Percentiles rank a stretch among this genome's conserved stretches.
Conservation (phyloP, 2,888 invertebrate species). For the Amaurobius ferox region DNA sequence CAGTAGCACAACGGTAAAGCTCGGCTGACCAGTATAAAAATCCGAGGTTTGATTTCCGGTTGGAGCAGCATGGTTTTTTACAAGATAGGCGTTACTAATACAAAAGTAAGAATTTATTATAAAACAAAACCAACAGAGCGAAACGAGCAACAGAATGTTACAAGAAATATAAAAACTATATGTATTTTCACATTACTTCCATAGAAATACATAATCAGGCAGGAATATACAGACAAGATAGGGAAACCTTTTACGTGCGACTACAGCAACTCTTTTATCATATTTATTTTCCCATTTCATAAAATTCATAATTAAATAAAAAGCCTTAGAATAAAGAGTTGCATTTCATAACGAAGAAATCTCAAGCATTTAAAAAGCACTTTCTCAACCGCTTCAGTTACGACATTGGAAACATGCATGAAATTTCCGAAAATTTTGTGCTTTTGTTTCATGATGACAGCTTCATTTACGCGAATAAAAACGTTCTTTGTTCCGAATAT, state of each 20-base stretch:
- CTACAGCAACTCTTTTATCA: not conserved
- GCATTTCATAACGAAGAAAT: not conserved
- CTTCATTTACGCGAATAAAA: slow-evolving; percentile 1
- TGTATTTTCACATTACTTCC: no score
- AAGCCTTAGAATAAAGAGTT: not conserved
- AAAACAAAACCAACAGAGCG: no score
- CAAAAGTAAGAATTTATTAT: no score
- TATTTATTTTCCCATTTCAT: not conserved
- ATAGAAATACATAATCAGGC: no score
- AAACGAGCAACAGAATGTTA: no score
- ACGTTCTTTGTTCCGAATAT: not conserved
- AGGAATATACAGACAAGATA: no score
- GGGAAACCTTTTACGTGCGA: not conserved
- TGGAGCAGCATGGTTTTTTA: no score
- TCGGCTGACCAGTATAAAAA: no score
- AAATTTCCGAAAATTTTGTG: not conserved
- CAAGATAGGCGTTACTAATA: no score
- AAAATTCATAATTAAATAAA: slow-evolving; percentile 7
- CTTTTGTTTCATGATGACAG: not conserved
- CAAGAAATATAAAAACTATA: no score
- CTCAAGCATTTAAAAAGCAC: not conserved
- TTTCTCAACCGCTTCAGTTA: not conserved
- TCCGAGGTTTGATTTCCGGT: no score
- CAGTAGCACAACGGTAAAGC: no score
- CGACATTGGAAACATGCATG: not conserved